Conservation (phyloP, 2,797 vertebrate species). For the Urosaurus nigricauda region DNA sequence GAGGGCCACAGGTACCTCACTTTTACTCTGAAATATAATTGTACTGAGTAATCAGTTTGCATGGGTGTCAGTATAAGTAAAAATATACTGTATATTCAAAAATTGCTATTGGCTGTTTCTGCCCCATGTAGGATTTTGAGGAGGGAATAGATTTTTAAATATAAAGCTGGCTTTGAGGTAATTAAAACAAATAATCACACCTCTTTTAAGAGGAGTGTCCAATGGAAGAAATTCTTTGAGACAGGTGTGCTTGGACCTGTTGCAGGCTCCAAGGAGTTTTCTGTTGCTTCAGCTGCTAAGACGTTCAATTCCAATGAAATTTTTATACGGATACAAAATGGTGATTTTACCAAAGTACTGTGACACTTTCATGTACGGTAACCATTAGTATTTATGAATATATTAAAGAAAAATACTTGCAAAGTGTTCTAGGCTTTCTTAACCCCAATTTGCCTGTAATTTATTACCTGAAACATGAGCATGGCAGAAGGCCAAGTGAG, state of each 20-base stretch:
- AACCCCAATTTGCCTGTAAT: conserved; percentile 53
- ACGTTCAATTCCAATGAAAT: conserved; percentile 63
- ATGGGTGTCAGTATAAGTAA: background rate
- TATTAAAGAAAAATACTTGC: conserved; percentile 68
- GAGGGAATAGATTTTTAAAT: conserved; percentile 8
- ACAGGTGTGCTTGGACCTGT: conserved; percentile 63
- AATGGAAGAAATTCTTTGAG: background rate
- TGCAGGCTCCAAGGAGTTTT: conserved; percentile 52
- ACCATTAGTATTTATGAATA: conserved; percentile 68
- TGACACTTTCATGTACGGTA: conserved; percentile 51
- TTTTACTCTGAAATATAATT: background rate
- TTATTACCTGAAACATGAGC: conserved; percentile 63
- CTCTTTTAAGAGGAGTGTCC: background rate
- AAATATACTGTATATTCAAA: background rate
- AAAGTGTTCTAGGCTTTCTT: conserved; percentile 66
- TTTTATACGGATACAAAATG: conserved; percentile 61
- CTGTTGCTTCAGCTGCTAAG: conserved; percentile 76
- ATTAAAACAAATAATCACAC: conserved; percentile 44
- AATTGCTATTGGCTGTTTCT: background rate
- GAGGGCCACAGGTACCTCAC: background rate
- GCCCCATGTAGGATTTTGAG: conserved; percentile 1
- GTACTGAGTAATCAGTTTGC: background rate
- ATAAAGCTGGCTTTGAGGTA: conserved; percentile 18
- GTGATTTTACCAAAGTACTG: conserved; percentile 61
- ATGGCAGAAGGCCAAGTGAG: conserved; percentile 52